Base-by-base conservation (phyloP, 2,888 invertebrate species). In the Morpho achilles region DNA sequence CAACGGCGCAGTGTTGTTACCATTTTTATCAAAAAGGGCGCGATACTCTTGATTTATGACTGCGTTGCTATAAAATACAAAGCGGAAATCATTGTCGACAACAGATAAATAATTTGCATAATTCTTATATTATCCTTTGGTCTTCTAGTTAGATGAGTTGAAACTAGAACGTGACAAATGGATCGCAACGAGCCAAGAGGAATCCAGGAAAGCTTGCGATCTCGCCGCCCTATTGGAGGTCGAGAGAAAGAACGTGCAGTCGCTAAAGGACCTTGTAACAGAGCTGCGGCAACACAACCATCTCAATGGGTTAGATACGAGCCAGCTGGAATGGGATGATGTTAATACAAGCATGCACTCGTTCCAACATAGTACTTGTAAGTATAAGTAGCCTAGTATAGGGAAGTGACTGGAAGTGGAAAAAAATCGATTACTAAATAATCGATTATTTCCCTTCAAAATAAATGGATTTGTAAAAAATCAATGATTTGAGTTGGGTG, bases 111-210 rank as follows among this genome's bases (percentile, higher is more conserved):
- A 32, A 32, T 32, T 32, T 32, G 32, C 32, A 32, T 32, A 32
- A 32, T 32, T 32, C 32, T 32, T 32, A 32, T 32, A 32, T 32
- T 2, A n/a, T 46, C n/a, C n/a, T 7, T 41, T 50, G 6, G 7
- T 72, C 63, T 69, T 68, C n/a, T 72, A 93, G 78, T 69, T 93
- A 23, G 91, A 91, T 7, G 89, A 90, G 58, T 70, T 89, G 1
- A 87, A 84, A 65, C 71, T 74, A 8, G 87, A 91, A 44, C 76
- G 87, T 2, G 85, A 87, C 61, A 84, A 84, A 67, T 84, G 80
- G 79, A 45, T 84, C 1, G 39, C 71, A 0, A 58, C 80, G 16
- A 79, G 77, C 57, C 83, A 85, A 61, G 70, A 81, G 57, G 86
- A 88, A 66, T 67, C 73, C 0, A 59, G 66, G 0, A 74, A 76